Evolutionary conservation across 2,113 vertebrate species (phyloP).

Genomic region (pig (Sus scrofa)): DNA sequence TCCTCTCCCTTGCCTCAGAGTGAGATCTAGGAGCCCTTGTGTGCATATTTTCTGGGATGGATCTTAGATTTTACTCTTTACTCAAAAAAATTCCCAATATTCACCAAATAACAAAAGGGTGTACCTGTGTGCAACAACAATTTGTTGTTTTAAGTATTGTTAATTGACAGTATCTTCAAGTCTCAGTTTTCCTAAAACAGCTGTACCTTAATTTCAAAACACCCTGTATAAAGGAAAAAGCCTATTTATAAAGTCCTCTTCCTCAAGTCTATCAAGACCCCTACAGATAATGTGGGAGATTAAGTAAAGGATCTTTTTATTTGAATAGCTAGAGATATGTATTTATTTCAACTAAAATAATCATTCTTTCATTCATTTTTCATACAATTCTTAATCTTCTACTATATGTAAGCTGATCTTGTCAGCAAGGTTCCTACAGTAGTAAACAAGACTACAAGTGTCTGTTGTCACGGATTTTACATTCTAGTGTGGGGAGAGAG

Average conservation of each 20-base stretch:
- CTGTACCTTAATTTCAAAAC: background rate
- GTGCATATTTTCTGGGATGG: background rate
- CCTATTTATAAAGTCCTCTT: background rate
- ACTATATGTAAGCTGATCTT: background rate
- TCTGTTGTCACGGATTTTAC: background rate
- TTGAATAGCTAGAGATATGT: background rate
- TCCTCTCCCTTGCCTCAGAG: background rate
- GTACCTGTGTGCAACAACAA: background rate
- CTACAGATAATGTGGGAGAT: background rate
- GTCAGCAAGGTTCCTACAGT: background rate
- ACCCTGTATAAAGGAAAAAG: background rate
- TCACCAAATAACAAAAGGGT: background rate
- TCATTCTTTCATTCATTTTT: background rate
- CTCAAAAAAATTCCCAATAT: background rate
- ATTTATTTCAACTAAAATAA: background rate
- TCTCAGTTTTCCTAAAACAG: background rate
- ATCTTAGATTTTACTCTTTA: conserved; percentile 37
- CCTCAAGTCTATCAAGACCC: background rate
- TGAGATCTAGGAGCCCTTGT: background rate
- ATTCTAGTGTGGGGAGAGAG: background rate
- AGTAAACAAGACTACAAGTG: background rate
- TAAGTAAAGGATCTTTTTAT: background rate
- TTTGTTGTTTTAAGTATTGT: background rate
- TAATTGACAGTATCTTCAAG: background rate
- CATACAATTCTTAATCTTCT: background rate